Base-by-base conservation (phyloP, 2,113 vertebrate genomes). In the Toxotes jaculatrix region DNA sequence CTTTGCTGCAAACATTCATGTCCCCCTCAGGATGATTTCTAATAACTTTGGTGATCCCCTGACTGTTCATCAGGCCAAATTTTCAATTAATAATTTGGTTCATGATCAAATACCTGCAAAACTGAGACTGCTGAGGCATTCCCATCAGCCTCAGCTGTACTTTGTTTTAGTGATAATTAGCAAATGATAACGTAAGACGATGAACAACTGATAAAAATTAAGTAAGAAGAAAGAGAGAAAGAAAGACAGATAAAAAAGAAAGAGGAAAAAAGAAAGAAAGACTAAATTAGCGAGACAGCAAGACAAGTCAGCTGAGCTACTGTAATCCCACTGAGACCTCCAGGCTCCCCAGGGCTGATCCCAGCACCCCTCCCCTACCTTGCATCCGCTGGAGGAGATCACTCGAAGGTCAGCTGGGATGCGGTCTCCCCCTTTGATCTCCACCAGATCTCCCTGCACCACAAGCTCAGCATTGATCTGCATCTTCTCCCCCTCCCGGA, bases 391-490 rank as follows among this genome's bases (percentile, higher is more conserved):
- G 7, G 96, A 88, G 0, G 95, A 95, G 83, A 97, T 93, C 77
- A 98, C 91, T 23, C 97, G 93, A 62, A 98, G 96, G 92, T 98
- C 97, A 0, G 97, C 97, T 0, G 97, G 97, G 71, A 97, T 95
- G 0, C 97, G 94, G 82, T 98, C 97, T 1, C 97, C 97, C 0
- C 97, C 97, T 84, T 97, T 98, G 94, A 98, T 96, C 95, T 98
- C 97, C 87, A 98, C 97, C 87, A 98, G 91, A 77, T 98, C 97
- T 1, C 97, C 97, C 38, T 95, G 94, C 89, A 98, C 97, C 71
- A 98, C 90, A 72, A 95, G 93, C 79, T 96, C 96, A 0, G 97
- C 97, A 0, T 97, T 96, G 91, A 98, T 96, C 88, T 97, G 96
- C 75, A 95, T 90, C 89, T 97, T 98, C 90, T 96, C 94, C 1